These are phyloP conservation scores for Equus przewalskii DNA, from an alignment of 2,113 vertebrate species.

Conservation along the genomic window DNA sequence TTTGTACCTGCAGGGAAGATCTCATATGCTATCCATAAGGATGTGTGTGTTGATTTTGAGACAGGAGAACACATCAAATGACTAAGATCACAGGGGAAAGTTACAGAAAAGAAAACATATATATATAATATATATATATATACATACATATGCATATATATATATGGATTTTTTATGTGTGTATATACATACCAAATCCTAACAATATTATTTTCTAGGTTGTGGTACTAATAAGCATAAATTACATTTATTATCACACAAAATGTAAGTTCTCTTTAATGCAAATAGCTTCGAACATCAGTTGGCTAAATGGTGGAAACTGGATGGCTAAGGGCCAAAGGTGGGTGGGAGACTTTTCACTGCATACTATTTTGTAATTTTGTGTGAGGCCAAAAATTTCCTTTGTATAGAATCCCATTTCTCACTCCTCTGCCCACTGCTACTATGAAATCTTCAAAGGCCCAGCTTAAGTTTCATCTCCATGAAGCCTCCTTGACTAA, in stretches of 20 bases:
- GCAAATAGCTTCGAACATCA: not conserved
- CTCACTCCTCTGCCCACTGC: not conserved
- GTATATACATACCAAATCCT: not conserved
- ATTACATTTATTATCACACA: not conserved
- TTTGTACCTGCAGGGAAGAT: not conserved
- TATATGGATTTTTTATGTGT: not conserved
- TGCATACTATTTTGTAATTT: not conserved
- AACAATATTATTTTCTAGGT: not conserved
- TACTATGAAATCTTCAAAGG: not conserved
- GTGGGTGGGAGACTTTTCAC: not conserved
- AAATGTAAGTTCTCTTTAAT: not conserved
- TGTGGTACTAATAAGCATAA: not conserved
- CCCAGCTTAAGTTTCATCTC: not conserved
- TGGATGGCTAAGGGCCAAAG: not conserved
- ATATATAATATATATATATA: too few relatives aligned
- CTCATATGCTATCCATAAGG: not conserved
- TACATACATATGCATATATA: too few relatives aligned
- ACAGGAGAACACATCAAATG: not conserved
- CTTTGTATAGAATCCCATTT: not conserved
- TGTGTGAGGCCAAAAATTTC: too few relatives aligned
- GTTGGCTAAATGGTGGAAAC: not conserved
- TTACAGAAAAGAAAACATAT: not conserved
- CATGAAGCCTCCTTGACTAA: not conserved
- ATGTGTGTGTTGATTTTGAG: not conserved
- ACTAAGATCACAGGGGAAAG: not conserved